phyloP scores from a whole-genome alignment of 1,140 invertebrate species.

The Pachyrhynchus sulphureomaculatus region DNA sequence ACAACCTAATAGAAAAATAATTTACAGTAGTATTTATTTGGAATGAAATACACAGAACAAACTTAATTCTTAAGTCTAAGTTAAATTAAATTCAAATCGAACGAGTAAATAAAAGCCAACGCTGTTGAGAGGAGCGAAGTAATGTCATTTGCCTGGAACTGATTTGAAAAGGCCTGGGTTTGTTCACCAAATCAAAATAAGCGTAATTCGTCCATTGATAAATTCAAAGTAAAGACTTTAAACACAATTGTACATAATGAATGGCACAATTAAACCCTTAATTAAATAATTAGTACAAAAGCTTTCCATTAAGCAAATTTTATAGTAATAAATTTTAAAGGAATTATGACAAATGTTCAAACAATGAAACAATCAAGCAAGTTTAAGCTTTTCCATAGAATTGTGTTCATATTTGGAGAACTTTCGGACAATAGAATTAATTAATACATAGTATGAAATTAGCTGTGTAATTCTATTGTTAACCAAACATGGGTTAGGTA shows the following conservation, averaged over 20 bases:
- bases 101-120: no score
- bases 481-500: slow-evolving; percentile 3
- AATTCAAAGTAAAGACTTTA: neutral
- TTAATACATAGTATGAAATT: slow-evolving; percentile 22
- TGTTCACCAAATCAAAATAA: neutral
- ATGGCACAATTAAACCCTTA: slow-evolving; percentile 18
- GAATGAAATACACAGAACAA: no score
- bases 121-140: neutral
- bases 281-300: slow-evolving; percentile 18
- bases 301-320: slow-evolving; percentile 18
- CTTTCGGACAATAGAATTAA: slow-evolving; percentile 27
- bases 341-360: slow-evolving; percentile 31
- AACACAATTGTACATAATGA: neutral
- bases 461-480: slow-evolving; percentile 29
- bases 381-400: slow-evolving; percentile 23
- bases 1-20: no score
- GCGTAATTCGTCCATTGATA: neutral
- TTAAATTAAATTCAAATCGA: no score
- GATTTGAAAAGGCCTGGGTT: neutral
- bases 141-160: neutral
- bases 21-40: no score
- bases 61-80: no score
- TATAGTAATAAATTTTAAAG: slow-evolving; percentile 12
- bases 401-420: slow-evolving; percentile 28
- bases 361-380: slow-evolving; percentile 25